Percentiles rank a stretch among this genome's conserved stretches.
Evolutionary conservation across 2,888 invertebrate species (phyloP).

Genomic region (Theretra japonica): DNA sequence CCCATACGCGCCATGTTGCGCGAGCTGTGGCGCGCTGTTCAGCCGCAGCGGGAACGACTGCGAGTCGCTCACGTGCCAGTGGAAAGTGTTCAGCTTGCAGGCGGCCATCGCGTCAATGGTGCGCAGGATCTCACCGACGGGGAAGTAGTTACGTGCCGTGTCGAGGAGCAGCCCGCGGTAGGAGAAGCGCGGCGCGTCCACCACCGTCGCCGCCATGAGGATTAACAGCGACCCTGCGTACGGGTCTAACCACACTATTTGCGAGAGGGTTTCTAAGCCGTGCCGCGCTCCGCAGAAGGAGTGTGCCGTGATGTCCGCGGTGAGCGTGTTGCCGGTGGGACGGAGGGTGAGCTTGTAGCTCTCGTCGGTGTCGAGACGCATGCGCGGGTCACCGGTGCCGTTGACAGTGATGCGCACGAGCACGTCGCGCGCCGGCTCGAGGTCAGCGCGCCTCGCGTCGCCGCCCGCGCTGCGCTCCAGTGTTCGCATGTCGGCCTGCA

Average conservation of each 20-base stretch:
- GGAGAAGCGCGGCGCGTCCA: slow-evolving; percentile 90
- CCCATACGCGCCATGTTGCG: slow-evolving; percentile 93
- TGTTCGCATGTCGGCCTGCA: slow-evolving; percentile 78
- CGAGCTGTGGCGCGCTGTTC: slow-evolving; percentile 90
- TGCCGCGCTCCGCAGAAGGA: slow-evolving; percentile 92
- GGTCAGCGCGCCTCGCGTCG: slow-evolving; percentile 52
- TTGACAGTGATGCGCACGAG: slow-evolving; percentile 82
- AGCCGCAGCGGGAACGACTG: slow-evolving; percentile 96
- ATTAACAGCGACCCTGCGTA: slow-evolving; percentile 85
- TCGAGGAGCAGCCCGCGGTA: slow-evolving; percentile 96
- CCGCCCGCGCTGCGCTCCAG: slow-evolving; percentile 72
- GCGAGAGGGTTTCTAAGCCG: slow-evolving; percentile 91
- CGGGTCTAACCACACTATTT: slow-evolving; percentile 92
- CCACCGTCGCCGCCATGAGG: slow-evolving; percentile 87
- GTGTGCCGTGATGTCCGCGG: slow-evolving; percentile 86
- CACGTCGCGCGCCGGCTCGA: slow-evolving; percentile 74
- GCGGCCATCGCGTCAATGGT: slow-evolving; percentile 95
- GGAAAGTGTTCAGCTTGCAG: slow-evolving; percentile 95
- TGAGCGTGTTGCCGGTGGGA: slow-evolving; percentile 77
- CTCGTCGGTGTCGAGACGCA: slow-evolving; percentile 89
- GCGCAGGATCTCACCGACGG: slow-evolving; percentile 88
- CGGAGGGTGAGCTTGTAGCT: slow-evolving; percentile 88
- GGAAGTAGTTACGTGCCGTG: slow-evolving; percentile 95
- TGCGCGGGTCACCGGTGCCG: slow-evolving; percentile 80
- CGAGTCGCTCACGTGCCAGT: slow-evolving; percentile 96